These are phyloP conservation scores for Steatocranus sp. DNA, from an alignment of 2,797 vertebrate genomes.

Conservation along the genomic window DNA sequence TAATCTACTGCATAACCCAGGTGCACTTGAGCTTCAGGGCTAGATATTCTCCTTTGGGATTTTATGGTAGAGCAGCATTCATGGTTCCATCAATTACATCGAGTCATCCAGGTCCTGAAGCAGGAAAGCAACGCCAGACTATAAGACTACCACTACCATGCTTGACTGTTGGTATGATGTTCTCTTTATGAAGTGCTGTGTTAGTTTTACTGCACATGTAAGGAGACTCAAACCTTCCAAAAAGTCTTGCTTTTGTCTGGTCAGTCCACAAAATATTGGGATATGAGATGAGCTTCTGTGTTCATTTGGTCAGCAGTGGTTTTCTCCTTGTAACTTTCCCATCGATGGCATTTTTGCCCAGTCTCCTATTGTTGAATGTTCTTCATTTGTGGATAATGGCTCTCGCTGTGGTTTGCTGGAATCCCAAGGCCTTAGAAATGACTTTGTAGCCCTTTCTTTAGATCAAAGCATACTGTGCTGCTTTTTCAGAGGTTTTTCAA, in stretches of 20 bases:
- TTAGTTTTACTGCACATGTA: neutral
- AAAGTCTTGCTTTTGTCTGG: neutral
- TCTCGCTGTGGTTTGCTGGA: neutral
- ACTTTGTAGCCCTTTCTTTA: neutral
- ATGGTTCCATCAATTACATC: neutral
- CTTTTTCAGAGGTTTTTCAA: neutral
- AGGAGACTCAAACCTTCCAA: neutral
- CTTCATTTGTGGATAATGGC: neutral
- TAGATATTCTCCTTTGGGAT: neutral
- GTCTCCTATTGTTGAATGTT: neutral
- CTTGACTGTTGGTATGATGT: neutral
- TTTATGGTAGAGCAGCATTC: neutral
- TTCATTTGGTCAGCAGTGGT: neutral
- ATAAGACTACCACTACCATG: neutral
- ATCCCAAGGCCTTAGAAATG: neutral
- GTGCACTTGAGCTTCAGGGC: accelerated
- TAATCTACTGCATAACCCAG: neutral
- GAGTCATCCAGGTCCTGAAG: neutral
- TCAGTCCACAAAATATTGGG: neutral
- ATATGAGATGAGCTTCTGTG: neutral
- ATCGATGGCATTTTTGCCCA: neutral
- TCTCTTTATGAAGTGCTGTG: neutral
- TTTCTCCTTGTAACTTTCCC: neutral
- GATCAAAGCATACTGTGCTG: neutral
- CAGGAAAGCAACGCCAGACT: neutral